A percentile compares a stretch with the other conserved stretches of the same genome.
These are phyloP conservation scores for Luperina nickerlii DNA, from an alignment of 2,888 invertebrate species.

Conservation along the genomic window DNA sequence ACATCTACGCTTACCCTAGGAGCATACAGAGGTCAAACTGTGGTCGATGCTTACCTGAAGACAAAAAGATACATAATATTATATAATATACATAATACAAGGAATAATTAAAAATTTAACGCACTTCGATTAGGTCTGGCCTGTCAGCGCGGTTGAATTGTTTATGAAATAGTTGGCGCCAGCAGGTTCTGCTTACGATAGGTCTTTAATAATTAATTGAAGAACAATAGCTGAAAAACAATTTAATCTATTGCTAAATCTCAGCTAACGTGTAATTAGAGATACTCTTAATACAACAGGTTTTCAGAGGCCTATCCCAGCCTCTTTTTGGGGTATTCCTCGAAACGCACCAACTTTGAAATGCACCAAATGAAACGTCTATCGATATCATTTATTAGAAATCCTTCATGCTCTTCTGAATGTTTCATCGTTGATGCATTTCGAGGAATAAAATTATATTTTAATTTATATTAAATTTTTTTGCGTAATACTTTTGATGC, in stretches of 20 bases:
- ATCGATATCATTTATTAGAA: too few species aligned
- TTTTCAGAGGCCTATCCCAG: too few species aligned
- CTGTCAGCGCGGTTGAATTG: not conserved
- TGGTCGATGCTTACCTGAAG: constrained; percentile 38
- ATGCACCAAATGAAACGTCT: too few species aligned
- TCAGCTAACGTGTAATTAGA: not conserved
- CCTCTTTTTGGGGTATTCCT: too few species aligned
- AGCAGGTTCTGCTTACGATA: not conserved
- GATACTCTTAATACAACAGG: too few species aligned
- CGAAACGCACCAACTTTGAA: too few species aligned
- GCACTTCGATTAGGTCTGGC: not conserved
- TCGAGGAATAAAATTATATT: too few species aligned
- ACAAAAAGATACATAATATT: constrained; percentile 22
- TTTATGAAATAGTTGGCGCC: constrained; percentile 3
- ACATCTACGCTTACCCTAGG: constrained; percentile 21
- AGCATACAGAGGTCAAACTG: not conserved
- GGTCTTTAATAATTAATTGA: constrained; percentile 11
- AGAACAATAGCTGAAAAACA: not conserved
- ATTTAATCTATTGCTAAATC: not conserved
- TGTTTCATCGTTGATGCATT: too few species aligned
- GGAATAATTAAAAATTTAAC: not conserved
- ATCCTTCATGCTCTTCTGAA: too few species aligned
- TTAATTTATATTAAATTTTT: too few species aligned
- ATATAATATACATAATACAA: too few species aligned
- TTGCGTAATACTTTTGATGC: too few species aligned